phyloP scores from a whole-genome alignment of 23 tunicate genomes.

The Ascidia mentula region DNA sequence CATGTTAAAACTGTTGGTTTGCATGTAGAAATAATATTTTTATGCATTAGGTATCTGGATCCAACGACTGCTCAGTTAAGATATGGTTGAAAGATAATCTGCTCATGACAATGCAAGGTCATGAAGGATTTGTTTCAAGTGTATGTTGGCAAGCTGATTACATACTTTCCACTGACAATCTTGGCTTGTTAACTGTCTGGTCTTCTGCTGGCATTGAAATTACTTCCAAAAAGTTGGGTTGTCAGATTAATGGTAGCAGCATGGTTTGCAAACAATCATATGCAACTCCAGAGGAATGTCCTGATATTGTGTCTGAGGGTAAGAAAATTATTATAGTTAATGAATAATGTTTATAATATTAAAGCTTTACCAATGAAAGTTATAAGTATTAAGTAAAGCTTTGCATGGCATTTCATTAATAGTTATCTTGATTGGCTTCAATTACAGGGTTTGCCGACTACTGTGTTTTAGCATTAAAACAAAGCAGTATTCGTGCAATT shows the following conservation, averaged over 20 bases:
- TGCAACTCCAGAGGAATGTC: neutral
- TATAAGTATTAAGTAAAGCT: too few species aligned
- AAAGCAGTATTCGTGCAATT: too few species aligned
- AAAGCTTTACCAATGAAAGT: too few species aligned
- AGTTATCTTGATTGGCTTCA: too few species aligned
- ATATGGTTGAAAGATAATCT: neutral
- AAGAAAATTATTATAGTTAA: neutral
- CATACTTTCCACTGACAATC: neutral
- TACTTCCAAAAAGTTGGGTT: neutral
- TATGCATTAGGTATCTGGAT: neutral
- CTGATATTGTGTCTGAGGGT: neutral
- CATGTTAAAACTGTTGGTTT: too few species aligned
- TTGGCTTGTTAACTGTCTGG: neutral
- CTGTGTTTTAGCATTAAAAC: too few species aligned
- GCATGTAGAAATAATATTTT: too few species aligned
- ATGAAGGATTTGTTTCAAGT: neutral
- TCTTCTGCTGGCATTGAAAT: neutral
- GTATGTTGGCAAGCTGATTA: neutral
- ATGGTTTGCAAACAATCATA: neutral
- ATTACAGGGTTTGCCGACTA: too few species aligned
- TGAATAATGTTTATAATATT: too few species aligned
- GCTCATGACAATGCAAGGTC: neutral
- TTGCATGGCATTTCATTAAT: too few species aligned
- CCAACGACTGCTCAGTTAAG: neutral
- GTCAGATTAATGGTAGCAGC: neutral